Conservation (phyloP, 2,797 vertebrate genomes). For the Hemitrygon akajei region DNA sequence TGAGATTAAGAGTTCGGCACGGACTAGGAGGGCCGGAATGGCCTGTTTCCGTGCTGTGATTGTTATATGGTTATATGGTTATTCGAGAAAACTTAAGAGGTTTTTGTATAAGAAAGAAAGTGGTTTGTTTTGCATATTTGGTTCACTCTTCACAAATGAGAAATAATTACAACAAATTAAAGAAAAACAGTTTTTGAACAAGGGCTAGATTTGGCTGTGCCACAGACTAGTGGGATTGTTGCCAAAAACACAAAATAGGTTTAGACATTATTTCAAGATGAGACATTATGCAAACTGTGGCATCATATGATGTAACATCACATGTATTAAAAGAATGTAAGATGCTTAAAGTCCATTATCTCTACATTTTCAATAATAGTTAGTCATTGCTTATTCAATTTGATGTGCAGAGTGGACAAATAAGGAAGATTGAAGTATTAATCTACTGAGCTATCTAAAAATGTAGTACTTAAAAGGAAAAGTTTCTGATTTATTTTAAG, state of each 20-base stretch:
- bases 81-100: neutral
- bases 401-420: neutral
- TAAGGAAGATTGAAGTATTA: neutral
- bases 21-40: no score
- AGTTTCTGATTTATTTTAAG: neutral
- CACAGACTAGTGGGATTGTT: neutral
- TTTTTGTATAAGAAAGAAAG: neutral
- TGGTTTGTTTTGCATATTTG: neutral
- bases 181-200: neutral
- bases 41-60: no score
- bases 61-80: no score
- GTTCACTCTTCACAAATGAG: neutral
- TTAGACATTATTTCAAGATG: neutral
- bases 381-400: neutral
- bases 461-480: neutral
- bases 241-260: neutral
- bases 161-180: neutral
- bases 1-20: no score
- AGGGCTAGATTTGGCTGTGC: neutral
- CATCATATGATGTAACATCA: no score
- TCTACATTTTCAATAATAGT: neutral
- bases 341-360: neutral
- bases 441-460: no score
- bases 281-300: neutral
- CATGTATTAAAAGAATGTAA: neutral